Evolutionary conservation across 1,140 invertebrate genomes (phyloP), one percentile per base, ranked within the genome.

Genomic region (Meteorus sp.): DNA sequence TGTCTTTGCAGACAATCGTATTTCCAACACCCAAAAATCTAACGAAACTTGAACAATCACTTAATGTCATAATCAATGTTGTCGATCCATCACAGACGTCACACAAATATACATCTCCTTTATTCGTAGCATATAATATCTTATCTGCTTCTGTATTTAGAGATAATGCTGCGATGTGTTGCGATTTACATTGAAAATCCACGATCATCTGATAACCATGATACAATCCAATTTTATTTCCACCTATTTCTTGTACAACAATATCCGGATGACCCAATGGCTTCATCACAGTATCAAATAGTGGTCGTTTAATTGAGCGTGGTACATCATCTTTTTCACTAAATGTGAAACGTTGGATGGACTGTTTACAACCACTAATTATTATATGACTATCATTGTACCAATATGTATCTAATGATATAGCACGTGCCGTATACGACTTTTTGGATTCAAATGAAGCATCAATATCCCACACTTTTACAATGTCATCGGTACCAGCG

Each of bases 381-480:
- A 76, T 76, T 64, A 76, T 62, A 53, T 80, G 76, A 55, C 56
- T 69, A 63, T 77, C 64, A 9, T 73, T 45, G 11, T 58, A 73
- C 51, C 66, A 74, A 56, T 76, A 78, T 13, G 74, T 77, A 63
- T 79, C 76, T 25, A 80, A 56, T 9, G 71, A 72, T 39, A 64
- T 68, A 11, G 76, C 66, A 17, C 64, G 67, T 13, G 67, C 73
- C 60, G 73, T 75, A 17, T 73, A 78, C 33, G 60, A 67, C 3
- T 71, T 70, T 13, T 76, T 37, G 3, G 59, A 50, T 22, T 74
- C 59, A 52, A 62, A 63, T 52, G 63, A 64, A 51, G 4, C 19
- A 35, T 62, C 52, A 3, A 63, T 43, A 41, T 71, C 63, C 58
- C 67, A 71, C 9, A 80, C 64, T 19, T 68, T 73, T 20, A 80